Evolutionary conservation across 2,888 invertebrate species (phyloP).

Genomic region (Parnassius orleans): DNA sequence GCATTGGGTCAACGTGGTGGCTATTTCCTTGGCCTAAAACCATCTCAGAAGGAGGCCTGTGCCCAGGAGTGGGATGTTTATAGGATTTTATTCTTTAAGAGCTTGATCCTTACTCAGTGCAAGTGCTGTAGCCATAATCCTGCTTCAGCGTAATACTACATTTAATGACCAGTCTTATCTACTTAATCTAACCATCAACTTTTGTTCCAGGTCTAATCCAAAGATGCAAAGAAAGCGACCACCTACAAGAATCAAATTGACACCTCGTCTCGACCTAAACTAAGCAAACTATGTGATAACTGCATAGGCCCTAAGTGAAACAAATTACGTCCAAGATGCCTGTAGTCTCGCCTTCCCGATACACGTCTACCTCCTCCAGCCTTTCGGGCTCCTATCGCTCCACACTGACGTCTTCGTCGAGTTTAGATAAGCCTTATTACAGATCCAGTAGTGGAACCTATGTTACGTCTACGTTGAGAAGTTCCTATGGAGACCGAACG

Average conservation of each 20-base stretch:
- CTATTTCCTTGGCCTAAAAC: no score
- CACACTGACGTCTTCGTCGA: slow-evolving; percentile 67
- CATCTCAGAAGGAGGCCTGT: no score
- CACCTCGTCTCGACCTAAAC: slow-evolving; percentile 24
- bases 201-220: slow-evolving; percentile 54
- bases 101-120: no score
- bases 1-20: no score
- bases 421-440: slow-evolving; percentile 80
- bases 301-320: slow-evolving; percentile 30
- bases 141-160: no score
- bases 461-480: slow-evolving; percentile 57
- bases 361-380: slow-evolving; percentile 62
- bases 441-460: slow-evolving; percentile 68
- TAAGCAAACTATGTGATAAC: slow-evolving; percentile 35
- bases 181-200: slow-evolving; percentile 7
- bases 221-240: slow-evolving; percentile 65
- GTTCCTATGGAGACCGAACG: slow-evolving; percentile 57
- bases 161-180: no score
- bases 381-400: slow-evolving; percentile 75
- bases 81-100: no score
- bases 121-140: no score
- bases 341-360: slow-evolving; percentile 80
- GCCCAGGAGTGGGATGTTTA: no score
- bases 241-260: slow-evolving; percentile 58
- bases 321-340: slow-evolving; percentile 66